Base-by-base conservation (phyloP, 2,113 vertebrate genomes). In the Eupsittula cactorum region DNA sequence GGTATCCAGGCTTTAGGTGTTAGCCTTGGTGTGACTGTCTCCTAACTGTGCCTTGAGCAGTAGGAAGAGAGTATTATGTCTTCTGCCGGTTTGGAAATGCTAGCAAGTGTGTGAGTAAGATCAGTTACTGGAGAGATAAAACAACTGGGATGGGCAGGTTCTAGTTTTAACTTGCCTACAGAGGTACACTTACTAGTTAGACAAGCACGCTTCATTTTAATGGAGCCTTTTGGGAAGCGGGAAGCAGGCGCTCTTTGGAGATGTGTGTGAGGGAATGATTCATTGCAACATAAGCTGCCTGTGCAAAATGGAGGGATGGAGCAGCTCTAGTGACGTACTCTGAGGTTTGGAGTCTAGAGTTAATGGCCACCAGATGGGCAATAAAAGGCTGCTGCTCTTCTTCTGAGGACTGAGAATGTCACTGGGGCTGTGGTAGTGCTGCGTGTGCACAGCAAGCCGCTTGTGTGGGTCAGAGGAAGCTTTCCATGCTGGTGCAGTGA, bases 141-240 rank as follows among this genome's bases (percentile, higher is more conserved):
- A 93, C 44, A 89, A 62, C 95, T 95, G 80, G 97, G 97, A 91
- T 88, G 94, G 97, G 90, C 92, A 93, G 95, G 92, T 59, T 91
- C 95, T 86, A 90, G 96, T 97, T 97, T 83, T 88, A 93, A 92
- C 96, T 97, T 92, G 93, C 94, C 82, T 76, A 15, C 79, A 82
- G 93, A 97, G 91, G 55, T 78, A 81, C 86, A 35, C 92, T 92
- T 98, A 95, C 96, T 76, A 93, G 95, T 97, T 96, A 95, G 96
- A 93, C 91, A 4, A 88, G 96, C 91, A 16, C 28, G 82, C 93
- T 88, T 27, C 41, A 27, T 89, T 95, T 95, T 82, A 93, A 64
- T 95, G 83, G 29, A 55, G 55, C 57, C 68, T 88, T 78, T 71
- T 96, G 96, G 86, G 90, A 94, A 86, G n/a, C 8, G 31, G 85